phyloP scores from a whole-genome alignment of 2,888 invertebrate genomes.

The Meiosimyza platycephala region DNA sequence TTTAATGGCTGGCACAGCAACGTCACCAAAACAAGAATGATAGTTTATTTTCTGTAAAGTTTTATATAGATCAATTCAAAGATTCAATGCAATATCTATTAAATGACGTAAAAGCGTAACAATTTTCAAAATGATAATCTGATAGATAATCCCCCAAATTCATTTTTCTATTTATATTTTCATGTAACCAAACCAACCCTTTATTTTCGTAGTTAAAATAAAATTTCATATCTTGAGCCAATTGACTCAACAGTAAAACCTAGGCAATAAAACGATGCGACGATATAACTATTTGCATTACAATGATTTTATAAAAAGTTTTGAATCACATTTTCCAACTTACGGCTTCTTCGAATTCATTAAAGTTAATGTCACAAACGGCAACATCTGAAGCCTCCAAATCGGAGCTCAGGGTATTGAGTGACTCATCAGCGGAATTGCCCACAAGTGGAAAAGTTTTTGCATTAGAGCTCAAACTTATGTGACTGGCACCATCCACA shows the following conservation, averaged over 20 bases:
- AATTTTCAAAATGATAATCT: too few species aligned
- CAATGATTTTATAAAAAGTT: not conserved
- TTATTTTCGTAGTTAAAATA: too few species aligned
- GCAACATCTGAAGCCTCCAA: conserved; percentile 73
- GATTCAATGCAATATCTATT: too few species aligned
- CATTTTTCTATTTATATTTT: too few species aligned
- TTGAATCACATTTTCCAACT: conserved; percentile 53
- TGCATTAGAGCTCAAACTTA: conserved; percentile 52
- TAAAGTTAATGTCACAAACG: conserved; percentile 74
- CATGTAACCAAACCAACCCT: too few species aligned
- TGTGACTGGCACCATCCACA: conserved; percentile 75
- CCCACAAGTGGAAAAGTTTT: conserved; percentile 60
- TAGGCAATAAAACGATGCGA: not conserved
- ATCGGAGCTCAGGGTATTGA: conserved; percentile 72
- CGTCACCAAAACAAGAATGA: conserved; percentile 56
- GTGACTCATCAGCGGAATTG: conserved; percentile 52
- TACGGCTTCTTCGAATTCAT: conserved; percentile 75
- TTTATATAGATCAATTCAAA: too few species aligned
- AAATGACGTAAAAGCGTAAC: too few species aligned
- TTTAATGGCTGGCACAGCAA: conserved; percentile 49
- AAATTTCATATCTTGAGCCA: too few species aligned
- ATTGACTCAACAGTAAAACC: not conserved
- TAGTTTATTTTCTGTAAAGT: conserved; percentile 29
- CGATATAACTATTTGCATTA: not conserved
- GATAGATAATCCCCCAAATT: too few species aligned